Percentiles rank a stretch among this genome's conserved stretches.
phyloP scores from a whole-genome alignment of 2,888 invertebrate species.

The Zelleria hepariella region DNA sequence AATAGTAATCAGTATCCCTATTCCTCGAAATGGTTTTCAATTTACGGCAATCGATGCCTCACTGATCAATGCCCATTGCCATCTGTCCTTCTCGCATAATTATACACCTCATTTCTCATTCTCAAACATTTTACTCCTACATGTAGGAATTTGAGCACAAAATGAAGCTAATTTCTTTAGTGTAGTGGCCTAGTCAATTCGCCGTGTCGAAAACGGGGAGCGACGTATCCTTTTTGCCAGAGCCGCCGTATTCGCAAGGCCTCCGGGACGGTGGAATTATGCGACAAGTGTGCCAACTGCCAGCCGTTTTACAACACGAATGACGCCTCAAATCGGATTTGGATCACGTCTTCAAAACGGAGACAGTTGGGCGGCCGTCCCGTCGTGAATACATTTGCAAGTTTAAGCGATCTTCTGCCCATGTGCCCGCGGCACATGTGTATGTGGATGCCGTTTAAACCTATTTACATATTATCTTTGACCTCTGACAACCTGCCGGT shows the following conservation, averaged over 20 bases:
- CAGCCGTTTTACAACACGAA: constrained; percentile 53
- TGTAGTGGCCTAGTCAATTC: too few species aligned
- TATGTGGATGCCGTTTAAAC: background rate
- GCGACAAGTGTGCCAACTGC: constrained; percentile 62
- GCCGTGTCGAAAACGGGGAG: too few species aligned
- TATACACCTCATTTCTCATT: too few species aligned
- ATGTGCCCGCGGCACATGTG: background rate
- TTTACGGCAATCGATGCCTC: too few species aligned
- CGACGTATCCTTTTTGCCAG: background rate
- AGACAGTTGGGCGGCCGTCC: constrained; percentile 65
- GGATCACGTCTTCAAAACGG: constrained; percentile 58
- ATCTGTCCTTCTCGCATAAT: too few species aligned
- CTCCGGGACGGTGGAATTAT: constrained; percentile 45
- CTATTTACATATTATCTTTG: background rate
- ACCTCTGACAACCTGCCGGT: background rate
- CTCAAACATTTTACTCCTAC: too few species aligned
- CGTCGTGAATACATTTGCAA: constrained; percentile 70
- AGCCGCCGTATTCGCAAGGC: background rate
- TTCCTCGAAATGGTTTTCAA: too few species aligned
- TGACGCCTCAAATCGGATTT: constrained; percentile 51
- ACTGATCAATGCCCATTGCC: too few species aligned
- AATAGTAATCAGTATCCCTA: too few species aligned
- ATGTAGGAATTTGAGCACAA: too few species aligned
- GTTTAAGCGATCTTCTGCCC: constrained; percentile 17
- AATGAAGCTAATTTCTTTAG: too few species aligned